Evolutionary conservation across 2,888 invertebrate genomes (phyloP).

Genomic region (Ormyrus rosae): DNA sequence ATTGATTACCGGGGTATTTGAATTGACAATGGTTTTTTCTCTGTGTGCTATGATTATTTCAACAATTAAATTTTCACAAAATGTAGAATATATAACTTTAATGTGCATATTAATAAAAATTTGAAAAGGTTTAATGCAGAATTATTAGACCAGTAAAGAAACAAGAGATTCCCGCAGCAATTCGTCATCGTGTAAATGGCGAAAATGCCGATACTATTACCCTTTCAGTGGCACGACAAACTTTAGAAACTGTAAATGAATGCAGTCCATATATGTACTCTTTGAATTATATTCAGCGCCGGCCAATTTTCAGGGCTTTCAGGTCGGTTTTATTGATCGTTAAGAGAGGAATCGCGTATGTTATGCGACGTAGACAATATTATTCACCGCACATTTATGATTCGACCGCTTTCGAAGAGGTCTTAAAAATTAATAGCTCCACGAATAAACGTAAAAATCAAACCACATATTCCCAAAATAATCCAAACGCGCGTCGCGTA

Average conservation of each 20-base stretch:
- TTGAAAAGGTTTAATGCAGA: too few species aligned
- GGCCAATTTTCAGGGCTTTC: slow-evolving; percentile 21
- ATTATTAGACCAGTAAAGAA: too few species aligned
- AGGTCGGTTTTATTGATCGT: slow-evolving; percentile 15
- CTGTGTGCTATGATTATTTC: too few species aligned
- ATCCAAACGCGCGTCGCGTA: slow-evolving; percentile 22
- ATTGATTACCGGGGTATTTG: too few species aligned
- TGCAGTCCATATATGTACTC: slow-evolving; percentile 13
- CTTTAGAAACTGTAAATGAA: slow-evolving; percentile 15
- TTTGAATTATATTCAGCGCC: slow-evolving; percentile 6
- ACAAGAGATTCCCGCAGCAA: too few species aligned
- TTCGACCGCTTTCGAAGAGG: background rate
- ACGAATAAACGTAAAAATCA: too few species aligned
- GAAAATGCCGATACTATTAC: background rate
- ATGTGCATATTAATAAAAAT: too few species aligned
- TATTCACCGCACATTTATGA: background rate
- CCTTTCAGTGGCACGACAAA: slow-evolving; percentile 23
- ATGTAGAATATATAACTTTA: too few species aligned
- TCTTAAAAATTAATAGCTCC: too few species aligned
- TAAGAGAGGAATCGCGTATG: background rate
- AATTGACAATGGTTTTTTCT: too few species aligned
- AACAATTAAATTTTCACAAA: too few species aligned
- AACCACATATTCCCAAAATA: background rate
- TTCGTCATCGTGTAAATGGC: background rate
- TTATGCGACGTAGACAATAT: slow-evolving; percentile 1